Conservation (phyloP, 2,797 vertebrate genomes). For the Argentina silus region DNA sequence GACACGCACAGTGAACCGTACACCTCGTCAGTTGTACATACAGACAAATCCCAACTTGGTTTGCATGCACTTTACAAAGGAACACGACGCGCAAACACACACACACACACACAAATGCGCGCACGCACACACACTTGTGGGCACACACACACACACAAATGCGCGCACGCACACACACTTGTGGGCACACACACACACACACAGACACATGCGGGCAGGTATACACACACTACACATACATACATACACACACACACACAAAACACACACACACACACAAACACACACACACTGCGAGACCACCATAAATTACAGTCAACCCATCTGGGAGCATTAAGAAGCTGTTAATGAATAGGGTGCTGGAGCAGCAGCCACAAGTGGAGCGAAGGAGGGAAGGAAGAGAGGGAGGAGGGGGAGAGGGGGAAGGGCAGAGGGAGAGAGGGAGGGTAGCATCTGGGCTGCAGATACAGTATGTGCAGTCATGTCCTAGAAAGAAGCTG, state of each 20-base stretch:
- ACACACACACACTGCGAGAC: constrained; percentile 29
- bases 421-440: background rate
- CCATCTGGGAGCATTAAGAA: constrained; percentile 81
- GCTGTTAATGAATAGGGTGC: constrained; percentile 79
- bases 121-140: no score
- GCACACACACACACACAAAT: no score
- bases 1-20: no score
- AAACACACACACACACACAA: constrained; percentile 39
- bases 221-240: constrained; percentile 38
- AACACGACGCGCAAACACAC: no score
- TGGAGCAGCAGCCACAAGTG: constrained; percentile 71
- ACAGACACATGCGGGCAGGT: no score
- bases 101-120: no score
- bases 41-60: no score
- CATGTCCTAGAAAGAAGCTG: constrained; percentile 66
- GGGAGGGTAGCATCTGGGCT: constrained; percentile 71
- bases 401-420: constrained; percentile 19
- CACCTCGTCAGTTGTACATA: no score
- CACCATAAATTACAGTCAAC: constrained; percentile 71
- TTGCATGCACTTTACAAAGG: no score
- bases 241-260: constrained; percentile 48
- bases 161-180: no score
- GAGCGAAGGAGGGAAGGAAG: constrained; percentile 61
- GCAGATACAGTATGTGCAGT: constrained; percentile 71
- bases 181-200: background rate